Evolutionary conservation across 2,113 vertebrate genomes (phyloP).

Genomic region (Etheostoma spectabile): DNA sequence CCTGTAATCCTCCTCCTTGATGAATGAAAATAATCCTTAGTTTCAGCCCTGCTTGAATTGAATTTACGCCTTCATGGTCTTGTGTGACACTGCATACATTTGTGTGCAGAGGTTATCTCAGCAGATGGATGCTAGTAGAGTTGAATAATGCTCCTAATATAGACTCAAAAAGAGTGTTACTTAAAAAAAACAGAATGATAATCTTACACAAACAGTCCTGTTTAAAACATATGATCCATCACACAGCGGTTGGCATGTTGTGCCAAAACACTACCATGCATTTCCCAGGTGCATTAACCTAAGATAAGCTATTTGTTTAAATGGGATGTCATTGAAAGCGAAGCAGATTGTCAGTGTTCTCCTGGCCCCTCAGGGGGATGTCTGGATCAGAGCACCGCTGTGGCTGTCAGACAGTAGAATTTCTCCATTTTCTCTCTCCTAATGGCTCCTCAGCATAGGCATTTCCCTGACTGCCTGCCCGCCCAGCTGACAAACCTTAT

Average conservation of each 20-base stretch:
- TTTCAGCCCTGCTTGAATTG: neutral
- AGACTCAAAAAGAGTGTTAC: neutral
- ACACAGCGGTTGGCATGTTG: constrained; percentile 53
- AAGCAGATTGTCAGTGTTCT: constrained; percentile 76
- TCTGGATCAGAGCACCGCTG: constrained; percentile 72
- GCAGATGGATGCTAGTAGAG: neutral
- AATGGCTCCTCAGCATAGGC: constrained; percentile 70
- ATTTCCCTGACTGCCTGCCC: constrained; percentile 65
- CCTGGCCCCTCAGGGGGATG: constrained; percentile 67
- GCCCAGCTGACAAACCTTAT: constrained; percentile 59
- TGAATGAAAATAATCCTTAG: neutral
- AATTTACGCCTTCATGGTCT: neutral
- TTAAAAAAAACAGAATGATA: constrained; percentile 33
- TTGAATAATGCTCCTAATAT: neutral
- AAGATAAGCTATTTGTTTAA: constrained; percentile 79
- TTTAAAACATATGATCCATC: constrained; percentile 60
- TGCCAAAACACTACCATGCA: constrained; percentile 50
- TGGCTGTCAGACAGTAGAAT: constrained; percentile 77
- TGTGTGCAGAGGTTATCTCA: neutral
- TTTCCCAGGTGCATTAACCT: constrained; percentile 65
- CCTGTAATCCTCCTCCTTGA: neutral
- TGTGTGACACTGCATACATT: neutral
- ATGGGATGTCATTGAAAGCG: constrained; percentile 76
- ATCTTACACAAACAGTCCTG: constrained; percentile 35
- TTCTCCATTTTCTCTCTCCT: constrained; percentile 76